A percentile compares a stretch with the other conserved stretches of the same genome.
Conservation (phyloP, 2,797 vertebrate genomes). For the Enoplosus armatus region DNA sequence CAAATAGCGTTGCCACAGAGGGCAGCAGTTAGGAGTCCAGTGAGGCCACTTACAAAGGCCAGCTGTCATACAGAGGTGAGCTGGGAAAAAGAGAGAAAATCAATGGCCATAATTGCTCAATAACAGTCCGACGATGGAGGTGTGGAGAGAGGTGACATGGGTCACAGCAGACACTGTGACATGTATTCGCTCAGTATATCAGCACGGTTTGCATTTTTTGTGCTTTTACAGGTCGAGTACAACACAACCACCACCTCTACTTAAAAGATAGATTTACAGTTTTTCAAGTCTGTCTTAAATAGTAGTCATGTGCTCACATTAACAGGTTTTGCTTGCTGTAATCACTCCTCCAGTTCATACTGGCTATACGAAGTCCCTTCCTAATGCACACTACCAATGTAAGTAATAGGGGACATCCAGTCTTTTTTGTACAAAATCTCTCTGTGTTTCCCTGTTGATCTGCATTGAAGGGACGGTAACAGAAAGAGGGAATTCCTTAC, state of each 20-base stretch:
- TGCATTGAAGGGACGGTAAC: not conserved
- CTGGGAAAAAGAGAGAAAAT: slow-evolving; percentile 73
- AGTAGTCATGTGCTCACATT: not conserved
- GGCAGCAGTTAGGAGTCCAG: slow-evolving; percentile 69
- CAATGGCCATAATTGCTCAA: slow-evolving; percentile 80
- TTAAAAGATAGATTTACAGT: not conserved
- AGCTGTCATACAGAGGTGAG: slow-evolving; percentile 72
- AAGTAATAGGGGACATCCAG: not conserved
- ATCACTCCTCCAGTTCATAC: not conserved
- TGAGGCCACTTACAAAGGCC: slow-evolving; percentile 70
- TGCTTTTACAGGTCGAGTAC: not conserved
- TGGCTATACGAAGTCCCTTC: not conserved
- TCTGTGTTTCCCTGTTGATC: not conserved
- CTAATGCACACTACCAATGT: not conserved
- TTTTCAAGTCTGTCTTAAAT: not conserved
- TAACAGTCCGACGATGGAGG: slow-evolving; percentile 61
- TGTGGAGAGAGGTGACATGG: slow-evolving; percentile 32
- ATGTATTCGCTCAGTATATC: slow-evolving; percentile 20
- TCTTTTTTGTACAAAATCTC: not conserved
- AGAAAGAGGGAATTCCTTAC: not conserved
- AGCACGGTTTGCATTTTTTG: slow-evolving; percentile 12
- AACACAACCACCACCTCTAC: not conserved
- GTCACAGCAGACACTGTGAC: slow-evolving; percentile 39
- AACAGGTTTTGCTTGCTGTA: not conserved
- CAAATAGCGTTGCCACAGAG: slow-evolving; percentile 54